These are phyloP conservation scores for Oscheius onirici DNA, from an alignment of 2,888 invertebrate genomes.

Conservation along the genomic window DNA sequence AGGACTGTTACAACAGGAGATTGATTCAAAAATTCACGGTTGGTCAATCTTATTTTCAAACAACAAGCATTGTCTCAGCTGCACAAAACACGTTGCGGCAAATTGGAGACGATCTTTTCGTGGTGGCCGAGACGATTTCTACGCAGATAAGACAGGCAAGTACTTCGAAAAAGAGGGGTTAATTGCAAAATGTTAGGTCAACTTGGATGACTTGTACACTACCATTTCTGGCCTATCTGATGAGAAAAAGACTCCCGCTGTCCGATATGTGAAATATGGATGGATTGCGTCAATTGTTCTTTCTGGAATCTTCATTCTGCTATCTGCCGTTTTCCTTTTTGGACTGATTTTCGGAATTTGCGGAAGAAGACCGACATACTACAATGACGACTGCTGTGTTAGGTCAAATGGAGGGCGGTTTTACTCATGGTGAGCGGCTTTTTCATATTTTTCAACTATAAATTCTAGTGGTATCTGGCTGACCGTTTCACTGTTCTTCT, in stretches of 20 bases:
- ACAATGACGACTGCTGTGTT: conserved; percentile 73
- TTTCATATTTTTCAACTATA: neutral
- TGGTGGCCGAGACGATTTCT: conserved; percentile 63
- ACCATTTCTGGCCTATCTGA: conserved; percentile 55
- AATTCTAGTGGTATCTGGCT: conserved; percentile 65
- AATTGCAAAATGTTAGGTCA: conserved; percentile 38
- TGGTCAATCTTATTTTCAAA: conserved; percentile 5
- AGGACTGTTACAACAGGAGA: conserved; percentile 46
- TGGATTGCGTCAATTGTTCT: conserved; percentile 73
- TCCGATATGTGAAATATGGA: conserved; percentile 65
- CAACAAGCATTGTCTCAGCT: conserved; percentile 39
- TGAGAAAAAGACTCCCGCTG: conserved; percentile 47
- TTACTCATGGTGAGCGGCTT: conserved; percentile 72
- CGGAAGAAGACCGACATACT: conserved; percentile 73
- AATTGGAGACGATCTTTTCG: conserved; percentile 62
- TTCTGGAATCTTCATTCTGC: conserved; percentile 71
- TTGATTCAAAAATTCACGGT: conserved; percentile 48
- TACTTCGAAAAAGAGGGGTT: neutral
- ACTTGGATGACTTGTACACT: conserved; percentile 62
- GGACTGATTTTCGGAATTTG: conserved; percentile 74
- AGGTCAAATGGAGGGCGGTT: conserved; percentile 73
- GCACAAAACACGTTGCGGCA: conserved; percentile 55
- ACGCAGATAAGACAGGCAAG: conserved; percentile 55
- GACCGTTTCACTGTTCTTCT: conserved; percentile 53
- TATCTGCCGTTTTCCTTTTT: conserved; percentile 72